Percentiles rank a stretch among this genome's conserved stretches.
These are phyloP conservation scores for Benthosema pterotum DNA, from an alignment of 2,797 vertebrate genomes.

Conservation along the genomic window DNA sequence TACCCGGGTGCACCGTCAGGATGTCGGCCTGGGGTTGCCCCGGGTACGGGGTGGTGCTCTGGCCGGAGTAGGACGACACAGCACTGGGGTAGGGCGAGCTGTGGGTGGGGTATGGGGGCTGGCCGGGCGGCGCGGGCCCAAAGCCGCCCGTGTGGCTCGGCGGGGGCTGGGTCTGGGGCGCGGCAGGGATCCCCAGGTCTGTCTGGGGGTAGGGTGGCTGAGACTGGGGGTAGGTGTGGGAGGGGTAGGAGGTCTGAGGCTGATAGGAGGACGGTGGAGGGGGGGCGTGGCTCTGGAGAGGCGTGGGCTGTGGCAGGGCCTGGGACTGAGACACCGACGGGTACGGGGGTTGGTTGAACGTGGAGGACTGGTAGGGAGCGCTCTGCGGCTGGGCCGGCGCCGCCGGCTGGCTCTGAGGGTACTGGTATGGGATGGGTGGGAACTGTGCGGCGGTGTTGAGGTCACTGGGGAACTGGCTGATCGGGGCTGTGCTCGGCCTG, in stretches of 20 bases:
- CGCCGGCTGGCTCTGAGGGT: constrained; percentile 79
- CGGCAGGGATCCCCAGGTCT: constrained; percentile 80
- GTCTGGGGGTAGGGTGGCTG: constrained; percentile 85
- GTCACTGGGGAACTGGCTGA: constrained; percentile 86
- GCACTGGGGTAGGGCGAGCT: constrained; percentile 85
- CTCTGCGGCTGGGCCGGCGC: constrained; percentile 74
- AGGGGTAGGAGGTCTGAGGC: constrained; percentile 82
- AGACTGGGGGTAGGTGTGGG: constrained; percentile 82
- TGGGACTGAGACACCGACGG: constrained; percentile 83
- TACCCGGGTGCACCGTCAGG: constrained; percentile 83
- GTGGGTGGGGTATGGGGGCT: constrained; percentile 88
- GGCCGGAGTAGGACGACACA: constrained; percentile 82
- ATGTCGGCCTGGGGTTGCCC: constrained; percentile 84
- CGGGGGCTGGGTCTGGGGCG: constrained; percentile 74
- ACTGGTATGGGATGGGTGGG: constrained; percentile 85
- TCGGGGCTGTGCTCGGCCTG: constrained; percentile 80
- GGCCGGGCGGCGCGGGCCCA: constrained; percentile 80
- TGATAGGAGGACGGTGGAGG: constrained; percentile 83
- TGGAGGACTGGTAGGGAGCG: constrained; percentile 71
- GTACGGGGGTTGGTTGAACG: constrained; percentile 85
- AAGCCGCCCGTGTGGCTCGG: constrained; percentile 86
- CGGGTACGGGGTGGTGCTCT: constrained; percentile 82
- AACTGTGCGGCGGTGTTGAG: constrained; percentile 84
- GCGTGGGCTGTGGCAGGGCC: constrained; percentile 87
- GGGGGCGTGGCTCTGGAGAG: constrained; percentile 82